These are phyloP conservation scores for Illadopsis cleaveri DNA, from an alignment of 2,113 vertebrate species.

Conservation along the genomic window DNA sequence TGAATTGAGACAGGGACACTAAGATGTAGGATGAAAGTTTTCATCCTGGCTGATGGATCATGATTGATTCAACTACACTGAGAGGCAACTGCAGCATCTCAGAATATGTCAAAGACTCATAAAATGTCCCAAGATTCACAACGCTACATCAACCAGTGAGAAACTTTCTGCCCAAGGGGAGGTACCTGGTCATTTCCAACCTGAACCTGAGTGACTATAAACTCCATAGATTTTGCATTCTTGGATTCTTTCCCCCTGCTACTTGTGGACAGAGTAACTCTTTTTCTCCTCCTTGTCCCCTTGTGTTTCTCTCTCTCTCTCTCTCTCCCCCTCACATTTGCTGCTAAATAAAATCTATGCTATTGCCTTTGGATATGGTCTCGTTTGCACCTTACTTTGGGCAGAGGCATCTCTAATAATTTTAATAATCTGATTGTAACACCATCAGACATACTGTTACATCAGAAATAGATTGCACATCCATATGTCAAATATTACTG, in stretches of 20 bases:
- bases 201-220: not conserved
- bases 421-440: not conserved
- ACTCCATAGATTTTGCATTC: not conserved
- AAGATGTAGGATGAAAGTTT: fast-evolving
- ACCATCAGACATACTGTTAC: not conserved
- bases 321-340: not conserved
- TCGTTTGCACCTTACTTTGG: not conserved
- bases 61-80: not conserved
- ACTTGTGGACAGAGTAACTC: not conserved
- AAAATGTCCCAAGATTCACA: not conserved
- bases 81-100: not conserved
- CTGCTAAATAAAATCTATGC: not conserved
- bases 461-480: not conserved
- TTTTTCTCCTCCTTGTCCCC: not conserved
- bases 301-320: no score
- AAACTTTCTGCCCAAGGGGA: not conserved
- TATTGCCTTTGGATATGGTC: not conserved
- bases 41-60: not conserved
- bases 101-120: not conserved
- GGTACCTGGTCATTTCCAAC: not conserved
- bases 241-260: not conserved
- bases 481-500: not conserved
- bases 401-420: not conserved
- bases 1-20: fast-evolving
- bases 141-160: not conserved